Evolutionary conservation across 2,888 invertebrate genomes (phyloP), one percentile per base, ranked within the genome.

Genomic region (Mesoligia furuncula): DNA sequence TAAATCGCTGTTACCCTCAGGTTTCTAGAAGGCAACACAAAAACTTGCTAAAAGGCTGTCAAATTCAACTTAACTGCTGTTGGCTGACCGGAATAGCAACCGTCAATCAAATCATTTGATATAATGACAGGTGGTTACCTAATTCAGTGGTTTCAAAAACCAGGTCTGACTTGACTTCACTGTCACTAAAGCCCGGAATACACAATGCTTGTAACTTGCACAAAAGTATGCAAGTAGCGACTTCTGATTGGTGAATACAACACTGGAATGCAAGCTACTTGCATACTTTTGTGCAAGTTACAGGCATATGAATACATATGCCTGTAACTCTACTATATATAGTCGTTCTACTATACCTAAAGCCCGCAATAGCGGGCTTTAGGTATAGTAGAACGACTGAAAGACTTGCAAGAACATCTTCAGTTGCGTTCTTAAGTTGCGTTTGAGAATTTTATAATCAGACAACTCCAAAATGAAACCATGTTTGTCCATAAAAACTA

Each of bases 391-490:
- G 15, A 0, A 51, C 11, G 3, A 11, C 17, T 9, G 4, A 61
- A 15, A 17, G 5, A 17, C 17, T 24, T n/a, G 6, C 4, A 57
- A 20, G 4, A 45, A 9, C 2, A 0, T 8, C n/a, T 42, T 6
- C 31, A 39, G n/a, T 31, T 36, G 36, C 31, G 2, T 31, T 31
- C 31, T 57, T 20, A 57, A 74, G 17, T 54, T 6, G 20, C n/a
- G 48, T 65, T 75, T 59, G 64, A 81, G 42, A 59, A 51, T 45
- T 75, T 51, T 17, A 24, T 17, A 7, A 68, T 51, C 42, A 15
- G 15, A 36, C 13, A 31, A n/a, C 59, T 69, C 68, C 62, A 15
- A 11, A 80, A 73, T 72, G 59, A 75, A 85, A 6, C 51, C 31
- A 36, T 13, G 0, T 31, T 27, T 64, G 31, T 80, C 39, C 24